phyloP scores from a whole-genome alignment of 2,797 vertebrate genomes.

The Falco peregrinus region DNA sequence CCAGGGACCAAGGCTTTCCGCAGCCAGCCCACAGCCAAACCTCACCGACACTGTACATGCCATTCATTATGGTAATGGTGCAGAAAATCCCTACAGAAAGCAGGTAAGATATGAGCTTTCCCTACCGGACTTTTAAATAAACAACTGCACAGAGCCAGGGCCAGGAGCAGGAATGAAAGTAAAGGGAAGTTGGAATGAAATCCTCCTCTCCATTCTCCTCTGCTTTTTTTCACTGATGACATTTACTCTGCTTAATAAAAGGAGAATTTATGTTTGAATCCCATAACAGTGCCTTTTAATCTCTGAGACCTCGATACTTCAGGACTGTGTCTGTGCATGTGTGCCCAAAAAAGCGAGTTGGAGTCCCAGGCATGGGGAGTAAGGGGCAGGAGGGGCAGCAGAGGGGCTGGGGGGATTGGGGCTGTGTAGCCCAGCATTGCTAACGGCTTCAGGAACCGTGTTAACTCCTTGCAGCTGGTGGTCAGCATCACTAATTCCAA shows the following conservation, averaged over 20 bases:
- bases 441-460: neutral
- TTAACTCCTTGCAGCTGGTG: neutral
- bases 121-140: constrained; percentile 30
- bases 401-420: neutral
- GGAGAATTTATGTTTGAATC: constrained; percentile 64
- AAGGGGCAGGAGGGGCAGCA: neutral
- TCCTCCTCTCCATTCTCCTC: constrained; percentile 40
- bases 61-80: neutral
- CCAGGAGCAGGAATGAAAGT: neutral
- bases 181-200: constrained; percentile 44
- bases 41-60: neutral
- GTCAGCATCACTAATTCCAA: neutral
- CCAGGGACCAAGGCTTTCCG: fast-evolving
- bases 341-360: neutral
- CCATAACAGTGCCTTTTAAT: constrained; percentile 52
- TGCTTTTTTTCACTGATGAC: constrained; percentile 63
- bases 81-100: neutral
- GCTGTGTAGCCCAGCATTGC: neutral
- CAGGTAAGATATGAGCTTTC: constrained; percentile 7
- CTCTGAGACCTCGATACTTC: neutral
- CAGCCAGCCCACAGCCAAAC: neutral
- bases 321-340: neutral
- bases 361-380: neutral
- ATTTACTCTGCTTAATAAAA: constrained; percentile 71
- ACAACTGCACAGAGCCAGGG: neutral